phyloP scores from a whole-genome alignment of 2,797 vertebrate genomes.

The Cuniculus paca region DNA sequence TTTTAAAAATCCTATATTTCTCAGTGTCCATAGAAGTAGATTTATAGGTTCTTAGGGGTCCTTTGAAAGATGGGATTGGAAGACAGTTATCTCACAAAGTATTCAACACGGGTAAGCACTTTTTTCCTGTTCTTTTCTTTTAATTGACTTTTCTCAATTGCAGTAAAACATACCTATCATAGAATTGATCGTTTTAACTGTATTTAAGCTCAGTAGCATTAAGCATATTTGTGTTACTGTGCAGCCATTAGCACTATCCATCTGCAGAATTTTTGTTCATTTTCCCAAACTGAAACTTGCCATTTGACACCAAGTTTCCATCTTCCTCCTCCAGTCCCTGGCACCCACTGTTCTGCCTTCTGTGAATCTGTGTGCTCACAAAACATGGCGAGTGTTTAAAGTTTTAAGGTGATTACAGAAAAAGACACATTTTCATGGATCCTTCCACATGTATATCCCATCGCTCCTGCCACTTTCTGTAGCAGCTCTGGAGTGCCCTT shows the following conservation, averaged over 20 bases:
- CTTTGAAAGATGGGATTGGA: not conserved
- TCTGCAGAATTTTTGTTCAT: not conserved
- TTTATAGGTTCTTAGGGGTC: not conserved
- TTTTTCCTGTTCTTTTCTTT: not conserved
- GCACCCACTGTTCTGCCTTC: not conserved
- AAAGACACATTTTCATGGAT: not conserved
- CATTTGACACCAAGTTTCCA: not conserved
- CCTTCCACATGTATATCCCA: not conserved
- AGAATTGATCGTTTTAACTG: not conserved
- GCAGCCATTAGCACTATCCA: not conserved
- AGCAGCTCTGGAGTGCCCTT: too few relatives aligned
- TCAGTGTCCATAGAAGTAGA: not conserved
- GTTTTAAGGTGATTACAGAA: not conserved
- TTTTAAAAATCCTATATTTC: not conserved
- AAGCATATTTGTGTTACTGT: not conserved
- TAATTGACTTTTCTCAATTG: not conserved
- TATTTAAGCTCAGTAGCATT: not conserved
- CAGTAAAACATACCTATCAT: not conserved
- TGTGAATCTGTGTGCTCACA: not conserved
- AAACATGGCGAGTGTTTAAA: not conserved
- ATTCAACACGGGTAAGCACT: fast-evolving
- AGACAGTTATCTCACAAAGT: not conserved
- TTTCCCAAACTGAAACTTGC: not conserved
- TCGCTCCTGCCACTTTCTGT: not conserved
- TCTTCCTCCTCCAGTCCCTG: not conserved